Conservation (phyloP, 2,888 invertebrate species). For the Stenchaetothrips biformis region DNA sequence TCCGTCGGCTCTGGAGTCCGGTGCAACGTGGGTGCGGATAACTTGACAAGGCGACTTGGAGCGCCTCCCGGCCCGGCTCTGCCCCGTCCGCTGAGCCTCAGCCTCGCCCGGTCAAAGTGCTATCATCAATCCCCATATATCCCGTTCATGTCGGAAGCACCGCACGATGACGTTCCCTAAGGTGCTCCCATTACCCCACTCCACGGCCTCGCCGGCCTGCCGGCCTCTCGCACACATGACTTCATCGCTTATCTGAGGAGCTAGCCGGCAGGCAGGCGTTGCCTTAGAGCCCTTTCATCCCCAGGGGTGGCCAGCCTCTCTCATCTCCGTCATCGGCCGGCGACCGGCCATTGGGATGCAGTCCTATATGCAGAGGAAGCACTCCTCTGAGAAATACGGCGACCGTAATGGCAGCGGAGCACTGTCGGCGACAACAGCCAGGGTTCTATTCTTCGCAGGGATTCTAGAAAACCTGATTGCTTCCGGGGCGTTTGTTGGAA, state of each 20-base stretch:
- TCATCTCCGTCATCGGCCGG: slow-evolving; percentile 4
- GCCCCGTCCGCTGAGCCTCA: not conserved
- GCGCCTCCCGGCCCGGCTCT: no score
- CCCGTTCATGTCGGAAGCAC: not conserved
- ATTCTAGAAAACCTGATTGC: no score
- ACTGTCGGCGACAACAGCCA: not conserved
- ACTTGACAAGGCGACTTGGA: no score
- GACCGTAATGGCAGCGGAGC: not conserved
- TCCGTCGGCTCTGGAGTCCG: not conserved
- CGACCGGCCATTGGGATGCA: slow-evolving; percentile 4
- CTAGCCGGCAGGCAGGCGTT: not conserved
- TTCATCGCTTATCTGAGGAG: slow-evolving; percentile 21
- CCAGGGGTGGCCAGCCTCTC: not conserved
- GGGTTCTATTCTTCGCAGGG: not conserved
- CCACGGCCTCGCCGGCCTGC: not conserved
- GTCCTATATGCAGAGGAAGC: not conserved
- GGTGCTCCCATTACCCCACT: slow-evolving; percentile 18
- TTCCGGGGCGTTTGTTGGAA: no score
- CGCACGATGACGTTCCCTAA: slow-evolving; percentile 17
- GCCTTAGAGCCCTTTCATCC: slow-evolving; percentile 1
- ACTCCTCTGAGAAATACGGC: not conserved
- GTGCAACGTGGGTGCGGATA: not conserved
- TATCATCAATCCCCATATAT: not conserved
- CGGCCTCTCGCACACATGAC: slow-evolving; percentile 3
- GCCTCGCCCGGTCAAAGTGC: not conserved